Evolutionary conservation across 2,797 vertebrate species (phyloP).

Genomic region (Buphagus erythrorhynchus): DNA sequence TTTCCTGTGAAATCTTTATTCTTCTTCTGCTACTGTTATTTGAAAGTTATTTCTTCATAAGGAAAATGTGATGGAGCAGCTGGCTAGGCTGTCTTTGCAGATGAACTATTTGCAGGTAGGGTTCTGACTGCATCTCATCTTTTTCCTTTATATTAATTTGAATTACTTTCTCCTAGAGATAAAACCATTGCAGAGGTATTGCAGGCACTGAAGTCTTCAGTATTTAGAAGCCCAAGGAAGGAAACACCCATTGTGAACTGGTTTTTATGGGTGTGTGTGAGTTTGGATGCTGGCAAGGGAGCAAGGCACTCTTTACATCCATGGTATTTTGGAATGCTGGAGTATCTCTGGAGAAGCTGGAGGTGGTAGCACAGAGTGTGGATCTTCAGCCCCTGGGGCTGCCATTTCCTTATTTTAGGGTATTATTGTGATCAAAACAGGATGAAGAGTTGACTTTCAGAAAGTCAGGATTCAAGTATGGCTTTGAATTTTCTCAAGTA

Average conservation of each 20-base stretch:
- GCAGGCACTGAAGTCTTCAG: neutral
- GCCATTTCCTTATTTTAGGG: neutral
- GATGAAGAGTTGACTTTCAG: neutral
- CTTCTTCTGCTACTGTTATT: neutral
- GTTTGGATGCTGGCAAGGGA: neutral
- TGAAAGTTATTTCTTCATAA: neutral
- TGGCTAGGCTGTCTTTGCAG: neutral
- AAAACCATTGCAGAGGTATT: neutral
- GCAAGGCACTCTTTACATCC: neutral
- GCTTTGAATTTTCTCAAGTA: neutral
- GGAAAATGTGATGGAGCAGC: neutral
- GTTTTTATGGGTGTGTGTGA: rapidly evolving
- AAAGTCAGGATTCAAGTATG: neutral
- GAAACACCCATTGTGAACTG: neutral
- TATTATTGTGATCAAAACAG: neutral
- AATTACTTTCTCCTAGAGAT: neutral
- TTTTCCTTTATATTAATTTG: neutral
- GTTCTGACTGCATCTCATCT: neutral
- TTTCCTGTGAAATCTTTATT: neutral
- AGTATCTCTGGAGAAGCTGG: neutral
- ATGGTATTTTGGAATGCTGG: neutral
- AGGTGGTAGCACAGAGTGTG: neutral
- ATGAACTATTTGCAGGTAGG: neutral
- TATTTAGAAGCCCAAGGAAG: neutral
- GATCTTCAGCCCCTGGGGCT: neutral